Conservation (phyloP, 2,888 invertebrate species). For the Tridacna gigas region DNA sequence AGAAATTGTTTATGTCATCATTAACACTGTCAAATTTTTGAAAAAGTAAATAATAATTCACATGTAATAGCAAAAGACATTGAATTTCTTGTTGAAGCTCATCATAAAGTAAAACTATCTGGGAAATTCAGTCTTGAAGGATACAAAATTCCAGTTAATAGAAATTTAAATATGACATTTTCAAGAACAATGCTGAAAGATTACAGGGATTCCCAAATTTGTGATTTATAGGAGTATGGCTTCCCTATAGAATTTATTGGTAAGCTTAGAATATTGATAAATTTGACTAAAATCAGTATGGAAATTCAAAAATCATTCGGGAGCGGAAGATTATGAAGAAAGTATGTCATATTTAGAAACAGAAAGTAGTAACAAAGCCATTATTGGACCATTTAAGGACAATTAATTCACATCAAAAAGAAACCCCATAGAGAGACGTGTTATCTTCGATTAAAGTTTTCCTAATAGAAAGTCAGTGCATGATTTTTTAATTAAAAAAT, state of each 20-base stretch:
- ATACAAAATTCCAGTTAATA: neutral
- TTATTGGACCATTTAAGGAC: no score
- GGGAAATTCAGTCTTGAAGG: neutral
- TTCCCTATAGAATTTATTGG: neutral
- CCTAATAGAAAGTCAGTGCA: neutral
- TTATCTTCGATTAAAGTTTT: neutral
- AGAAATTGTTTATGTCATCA: no score
- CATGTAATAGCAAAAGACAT: no score
- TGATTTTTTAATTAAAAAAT: neutral
- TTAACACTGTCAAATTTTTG: no score
- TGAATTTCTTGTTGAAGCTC: no score
- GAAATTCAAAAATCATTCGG: no score
- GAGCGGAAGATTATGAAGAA: neutral
- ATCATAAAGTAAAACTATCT: neutral
- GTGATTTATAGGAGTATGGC: neutral
- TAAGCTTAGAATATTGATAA: no score
- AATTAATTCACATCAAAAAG: no score
- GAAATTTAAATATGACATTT: neutral
- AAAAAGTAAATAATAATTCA: no score
- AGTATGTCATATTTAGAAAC: neutral
- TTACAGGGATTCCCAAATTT: neutral
- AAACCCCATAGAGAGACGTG: neutral
- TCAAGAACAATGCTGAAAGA: neutral
- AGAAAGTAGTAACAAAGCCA: no score
- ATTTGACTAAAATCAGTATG: no score